Conservation (phyloP, 2,888 invertebrate species). For the Morpho deidamia region DNA sequence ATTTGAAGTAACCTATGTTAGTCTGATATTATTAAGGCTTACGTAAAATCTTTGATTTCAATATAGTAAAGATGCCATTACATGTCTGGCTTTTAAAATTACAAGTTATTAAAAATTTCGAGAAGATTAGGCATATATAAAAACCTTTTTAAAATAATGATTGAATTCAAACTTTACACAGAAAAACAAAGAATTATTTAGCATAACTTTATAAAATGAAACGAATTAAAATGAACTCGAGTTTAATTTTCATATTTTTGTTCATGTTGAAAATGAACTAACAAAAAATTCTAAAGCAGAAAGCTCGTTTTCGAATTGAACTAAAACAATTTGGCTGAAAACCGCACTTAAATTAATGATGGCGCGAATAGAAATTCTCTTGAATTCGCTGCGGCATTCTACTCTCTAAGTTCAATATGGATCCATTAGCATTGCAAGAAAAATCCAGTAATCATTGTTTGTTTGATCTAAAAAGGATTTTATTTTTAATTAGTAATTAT, state of each 20-base stretch:
- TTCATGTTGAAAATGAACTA: neutral
- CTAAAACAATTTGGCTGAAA: conserved; percentile 9
- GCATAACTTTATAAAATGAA: too few relatives aligned
- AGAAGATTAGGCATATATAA: too few relatives aligned
- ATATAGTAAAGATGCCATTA: too few relatives aligned
- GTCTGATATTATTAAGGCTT: too few relatives aligned
- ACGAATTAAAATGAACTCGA: too few relatives aligned
- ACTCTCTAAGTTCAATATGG: conserved; percentile 5
- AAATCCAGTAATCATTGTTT: neutral
- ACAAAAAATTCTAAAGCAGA: conserved; percentile 5
- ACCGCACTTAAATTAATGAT: conserved; percentile 10
- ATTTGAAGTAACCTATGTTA: too few relatives aligned
- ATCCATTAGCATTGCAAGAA: conserved; percentile 5
- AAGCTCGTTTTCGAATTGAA: neutral
- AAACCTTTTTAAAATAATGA: too few relatives aligned
- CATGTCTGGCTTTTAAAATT: too few relatives aligned
- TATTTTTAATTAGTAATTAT: neutral
- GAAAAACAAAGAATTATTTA: too few relatives aligned
- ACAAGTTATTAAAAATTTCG: too few relatives aligned
- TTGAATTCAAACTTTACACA: too few relatives aligned
- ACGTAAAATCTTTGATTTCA: too few relatives aligned
- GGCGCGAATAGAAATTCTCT: conserved; percentile 9
- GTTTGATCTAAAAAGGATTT: neutral
- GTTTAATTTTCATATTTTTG: neutral
- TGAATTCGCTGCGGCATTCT: neutral